Percentiles rank a stretch among this genome's conserved stretches.
These are phyloP conservation scores for Drosophila setifemur DNA, from an alignment of 1,140 invertebrate species.

Conservation along the genomic window DNA sequence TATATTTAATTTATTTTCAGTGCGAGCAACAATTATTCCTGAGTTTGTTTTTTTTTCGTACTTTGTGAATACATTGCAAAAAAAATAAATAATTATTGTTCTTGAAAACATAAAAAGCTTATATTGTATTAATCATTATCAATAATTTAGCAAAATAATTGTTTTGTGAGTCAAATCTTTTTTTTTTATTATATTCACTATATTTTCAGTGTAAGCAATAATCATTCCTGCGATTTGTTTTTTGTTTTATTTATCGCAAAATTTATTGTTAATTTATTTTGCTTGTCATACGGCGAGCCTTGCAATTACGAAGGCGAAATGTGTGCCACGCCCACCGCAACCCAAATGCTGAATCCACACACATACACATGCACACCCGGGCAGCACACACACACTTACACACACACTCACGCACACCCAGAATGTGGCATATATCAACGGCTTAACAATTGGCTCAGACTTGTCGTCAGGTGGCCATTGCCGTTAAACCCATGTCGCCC, in stretches of 20 bases:
- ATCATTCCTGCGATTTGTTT: constrained; percentile 3
- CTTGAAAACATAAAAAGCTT: too few relatives aligned
- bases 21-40: too few relatives aligned
- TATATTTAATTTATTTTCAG: too few relatives aligned
- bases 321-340: constrained; percentile 43
- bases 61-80: too few relatives aligned
- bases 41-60: too few relatives aligned
- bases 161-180: too few relatives aligned
- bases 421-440: constrained; percentile 62
- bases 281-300: constrained; percentile 27
- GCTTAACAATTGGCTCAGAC: constrained; percentile 74
- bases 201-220: constrained; percentile 1
- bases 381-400: constrained; percentile 8
- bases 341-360: constrained; percentile 7
- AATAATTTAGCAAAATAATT: too few relatives aligned
- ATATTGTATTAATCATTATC: too few relatives aligned
- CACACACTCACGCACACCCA: neutral
- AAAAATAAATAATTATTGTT: too few relatives aligned
- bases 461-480: constrained; percentile 75
- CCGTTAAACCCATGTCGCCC: constrained; percentile 29
- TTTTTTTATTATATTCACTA: too few relatives aligned
- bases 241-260: constrained; percentile 26
- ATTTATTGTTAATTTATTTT: constrained; percentile 60
- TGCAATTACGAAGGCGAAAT: constrained; percentile 54
- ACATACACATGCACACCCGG: too few relatives aligned